These are phyloP conservation scores for Synanthedon vespiformis DNA, from an alignment of 2,888 invertebrate species.

Conservation along the genomic window DNA sequence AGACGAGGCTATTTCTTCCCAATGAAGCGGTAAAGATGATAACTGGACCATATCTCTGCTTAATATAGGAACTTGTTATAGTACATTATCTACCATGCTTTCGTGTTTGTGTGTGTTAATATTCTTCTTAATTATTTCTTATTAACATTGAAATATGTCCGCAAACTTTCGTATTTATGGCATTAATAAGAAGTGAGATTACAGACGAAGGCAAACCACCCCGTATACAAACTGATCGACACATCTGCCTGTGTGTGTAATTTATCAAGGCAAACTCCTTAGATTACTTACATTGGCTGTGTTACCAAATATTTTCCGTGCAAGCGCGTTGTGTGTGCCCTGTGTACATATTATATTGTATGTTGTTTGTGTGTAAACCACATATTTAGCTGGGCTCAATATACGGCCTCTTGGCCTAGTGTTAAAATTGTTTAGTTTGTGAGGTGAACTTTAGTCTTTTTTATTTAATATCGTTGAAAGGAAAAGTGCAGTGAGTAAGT, in stretches of 20 bases:
- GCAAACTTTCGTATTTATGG: neutral
- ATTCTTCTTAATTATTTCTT: no score
- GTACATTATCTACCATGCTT: no score
- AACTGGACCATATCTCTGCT: no score
- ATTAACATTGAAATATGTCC: no score
- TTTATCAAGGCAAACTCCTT: slow-evolving; percentile 59
- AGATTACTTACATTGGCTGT: slow-evolving; percentile 58
- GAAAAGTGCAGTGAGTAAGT: no score
- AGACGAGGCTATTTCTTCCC: no score
- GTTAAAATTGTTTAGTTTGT: neutral
- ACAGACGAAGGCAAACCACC: neutral
- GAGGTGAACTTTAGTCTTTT: neutral
- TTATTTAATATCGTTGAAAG: slow-evolving; percentile 5
- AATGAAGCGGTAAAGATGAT: no score
- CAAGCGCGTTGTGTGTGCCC: slow-evolving; percentile 44
- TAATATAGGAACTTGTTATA: no score
- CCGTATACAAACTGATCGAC: neutral
- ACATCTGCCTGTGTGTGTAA: slow-evolving; percentile 32
- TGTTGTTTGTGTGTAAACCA: slow-evolving; percentile 40
- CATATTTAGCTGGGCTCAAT: slow-evolving; percentile 56
- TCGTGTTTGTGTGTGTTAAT: no score
- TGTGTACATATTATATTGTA: slow-evolving; percentile 42
- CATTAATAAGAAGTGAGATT: neutral
- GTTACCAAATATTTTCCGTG: slow-evolving; percentile 66
- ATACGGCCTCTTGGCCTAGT: slow-evolving; percentile 25